phyloP scores from a whole-genome alignment of 2,113 vertebrate genomes.

The Macrotus californicus region DNA sequence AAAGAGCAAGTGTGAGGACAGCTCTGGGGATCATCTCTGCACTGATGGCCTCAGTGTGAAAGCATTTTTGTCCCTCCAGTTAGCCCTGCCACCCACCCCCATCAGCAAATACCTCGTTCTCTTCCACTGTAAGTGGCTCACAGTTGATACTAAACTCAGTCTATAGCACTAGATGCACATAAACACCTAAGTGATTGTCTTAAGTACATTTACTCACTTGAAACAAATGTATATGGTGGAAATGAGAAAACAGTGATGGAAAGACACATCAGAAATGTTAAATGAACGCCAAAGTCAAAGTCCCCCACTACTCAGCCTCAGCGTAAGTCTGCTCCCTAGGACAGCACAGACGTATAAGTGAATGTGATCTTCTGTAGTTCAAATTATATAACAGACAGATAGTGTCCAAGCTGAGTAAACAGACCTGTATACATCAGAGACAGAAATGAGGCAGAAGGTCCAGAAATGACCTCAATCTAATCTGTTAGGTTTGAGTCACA shows the following conservation, averaged over 20 bases:
- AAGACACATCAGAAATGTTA: background rate
- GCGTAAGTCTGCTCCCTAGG: background rate
- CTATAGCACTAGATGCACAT: background rate
- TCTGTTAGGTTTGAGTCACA: background rate
- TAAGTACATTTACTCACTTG: background rate
- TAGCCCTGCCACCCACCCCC: background rate
- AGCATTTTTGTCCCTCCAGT: background rate
- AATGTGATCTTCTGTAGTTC: background rate
- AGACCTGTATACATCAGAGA: background rate
- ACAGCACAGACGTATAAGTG: background rate
- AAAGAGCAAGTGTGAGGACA: background rate
- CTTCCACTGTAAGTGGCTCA: background rate
- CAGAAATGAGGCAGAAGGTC: background rate
- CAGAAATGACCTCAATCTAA: background rate
- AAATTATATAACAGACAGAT: background rate
- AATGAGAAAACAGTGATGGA: background rate
- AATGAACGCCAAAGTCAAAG: background rate
- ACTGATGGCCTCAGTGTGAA: background rate
- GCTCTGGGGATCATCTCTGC: background rate
- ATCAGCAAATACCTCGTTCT: background rate
- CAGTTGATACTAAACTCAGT: background rate
- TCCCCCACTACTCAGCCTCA: background rate
- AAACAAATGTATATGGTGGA: background rate
- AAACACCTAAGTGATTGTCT: background rate
- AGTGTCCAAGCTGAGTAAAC: background rate